Conservation (phyloP, 2,113 vertebrate species). For the Amazona vittata region DNA sequence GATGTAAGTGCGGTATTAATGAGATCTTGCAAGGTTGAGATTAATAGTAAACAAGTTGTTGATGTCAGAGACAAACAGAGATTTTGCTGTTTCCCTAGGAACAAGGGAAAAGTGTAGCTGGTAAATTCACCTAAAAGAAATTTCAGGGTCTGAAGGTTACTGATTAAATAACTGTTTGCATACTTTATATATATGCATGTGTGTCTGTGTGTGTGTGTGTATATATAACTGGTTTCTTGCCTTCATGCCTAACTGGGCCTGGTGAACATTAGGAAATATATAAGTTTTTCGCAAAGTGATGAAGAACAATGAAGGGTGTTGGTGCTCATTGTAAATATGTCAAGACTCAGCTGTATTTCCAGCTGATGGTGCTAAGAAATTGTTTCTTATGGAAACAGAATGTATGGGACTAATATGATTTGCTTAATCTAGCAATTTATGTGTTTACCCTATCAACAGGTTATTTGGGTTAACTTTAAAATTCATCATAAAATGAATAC, state of each 20-base stretch:
- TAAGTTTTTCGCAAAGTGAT: not conserved
- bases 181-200: not conserved
- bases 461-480: slow-evolving; percentile 17
- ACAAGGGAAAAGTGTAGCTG: not conserved
- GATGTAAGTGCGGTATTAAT: not conserved
- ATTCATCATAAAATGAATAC: not conserved
- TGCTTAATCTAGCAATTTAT: not conserved
- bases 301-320: not conserved
- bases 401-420: not conserved
- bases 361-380: not conserved
- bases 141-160: not conserved
- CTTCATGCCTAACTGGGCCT: not conserved
- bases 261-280: not conserved
- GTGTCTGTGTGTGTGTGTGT: not conserved
- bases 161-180: not conserved
- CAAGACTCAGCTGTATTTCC: not conserved
- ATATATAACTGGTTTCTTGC: not conserved
- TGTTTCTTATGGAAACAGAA: not conserved
- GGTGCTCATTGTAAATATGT: not conserved
- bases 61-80: not conserved
- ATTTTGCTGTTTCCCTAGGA: not conserved
- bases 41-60: not conserved
- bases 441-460: not conserved
- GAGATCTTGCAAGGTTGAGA: not conserved
- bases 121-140: not conserved